Conservation (phyloP, 2,888 invertebrate species). For the Acrobasis suavella region DNA sequence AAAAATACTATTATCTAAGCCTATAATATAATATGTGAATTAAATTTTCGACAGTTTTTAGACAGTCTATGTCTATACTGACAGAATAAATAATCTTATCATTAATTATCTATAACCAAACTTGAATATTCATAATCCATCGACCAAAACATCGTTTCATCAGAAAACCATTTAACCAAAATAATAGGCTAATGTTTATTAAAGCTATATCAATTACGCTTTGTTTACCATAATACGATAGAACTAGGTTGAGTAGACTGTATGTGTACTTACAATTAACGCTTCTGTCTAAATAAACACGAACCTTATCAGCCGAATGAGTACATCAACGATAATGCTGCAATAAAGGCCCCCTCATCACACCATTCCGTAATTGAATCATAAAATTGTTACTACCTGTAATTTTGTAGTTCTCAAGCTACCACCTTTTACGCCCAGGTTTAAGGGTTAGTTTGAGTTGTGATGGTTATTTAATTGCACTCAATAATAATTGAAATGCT, state of each 20-base stretch:
- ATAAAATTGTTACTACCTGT: constrained; percentile 22
- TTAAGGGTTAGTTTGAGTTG: constrained; percentile 8
- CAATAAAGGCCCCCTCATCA: constrained; percentile 56
- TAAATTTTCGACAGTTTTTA: too few relatives aligned
- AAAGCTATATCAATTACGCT: background rate
- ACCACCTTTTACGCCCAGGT: constrained; percentile 7
- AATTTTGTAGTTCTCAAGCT: constrained; percentile 17
- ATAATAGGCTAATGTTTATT: background rate
- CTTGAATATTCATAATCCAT: too few relatives aligned
- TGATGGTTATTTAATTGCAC: constrained; percentile 1
- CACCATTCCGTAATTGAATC: constrained; percentile 38
- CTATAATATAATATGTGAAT: too few relatives aligned
- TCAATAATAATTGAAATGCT: background rate
- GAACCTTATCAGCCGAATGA: constrained; percentile 39
- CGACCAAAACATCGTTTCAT: too few relatives aligned
- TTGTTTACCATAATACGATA: constrained; percentile 6
- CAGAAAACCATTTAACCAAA: too few relatives aligned
- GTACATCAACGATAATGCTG: constrained; percentile 45
- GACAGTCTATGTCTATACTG: too few relatives aligned
- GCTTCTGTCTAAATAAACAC: constrained; percentile 27
- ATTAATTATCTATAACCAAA: too few relatives aligned
- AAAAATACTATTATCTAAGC: too few relatives aligned
- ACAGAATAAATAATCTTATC: too few relatives aligned
- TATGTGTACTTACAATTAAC: constrained; percentile 38
- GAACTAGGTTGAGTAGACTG: constrained; percentile 15